These are phyloP conservation scores for Chlorops oryzae DNA, from an alignment of 1,140 invertebrate genomes.

Conservation along the genomic window DNA sequence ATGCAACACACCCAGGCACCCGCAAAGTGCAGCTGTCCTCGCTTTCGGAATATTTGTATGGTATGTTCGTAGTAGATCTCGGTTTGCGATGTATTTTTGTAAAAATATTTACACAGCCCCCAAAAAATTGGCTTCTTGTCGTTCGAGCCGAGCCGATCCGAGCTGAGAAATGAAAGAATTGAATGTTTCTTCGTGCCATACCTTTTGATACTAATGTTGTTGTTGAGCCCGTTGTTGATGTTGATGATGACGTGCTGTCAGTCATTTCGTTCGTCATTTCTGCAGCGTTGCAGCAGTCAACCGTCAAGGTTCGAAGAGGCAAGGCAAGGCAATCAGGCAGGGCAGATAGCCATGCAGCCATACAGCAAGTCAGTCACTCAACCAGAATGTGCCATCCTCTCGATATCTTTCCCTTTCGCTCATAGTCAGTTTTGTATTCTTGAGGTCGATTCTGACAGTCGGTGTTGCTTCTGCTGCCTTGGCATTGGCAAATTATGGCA, in stretches of 20 bases:
- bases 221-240: conserved; percentile 1
- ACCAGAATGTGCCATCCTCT: too few relatives aligned
- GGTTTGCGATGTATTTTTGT: conserved; percentile 23
- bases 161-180: not conserved
- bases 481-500: conserved; percentile 46
- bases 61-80: too few relatives aligned
- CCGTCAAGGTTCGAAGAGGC: conserved; percentile 1
- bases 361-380: conserved; percentile 1
- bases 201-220: conserved; percentile 18
- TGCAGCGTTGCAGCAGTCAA: too few relatives aligned
- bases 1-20: not conserved
- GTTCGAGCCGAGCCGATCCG: too few relatives aligned
- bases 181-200: conserved; percentile 14
- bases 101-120: conserved; percentile 45
- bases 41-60: not conserved
- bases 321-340: not conserved
- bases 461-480: conserved; percentile 22
- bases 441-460: too few relatives aligned
- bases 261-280: not conserved
- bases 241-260: conserved; percentile 9
- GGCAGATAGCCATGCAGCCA: conserved; percentile 6
- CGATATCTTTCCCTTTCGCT: too few relatives aligned
- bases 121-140: too few relatives aligned
- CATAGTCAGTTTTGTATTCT: too few relatives aligned
- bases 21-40: not conserved